Evolutionary conservation across 2,888 invertebrate genomes (phyloP).

Genomic region (Argyresthia albistria): DNA sequence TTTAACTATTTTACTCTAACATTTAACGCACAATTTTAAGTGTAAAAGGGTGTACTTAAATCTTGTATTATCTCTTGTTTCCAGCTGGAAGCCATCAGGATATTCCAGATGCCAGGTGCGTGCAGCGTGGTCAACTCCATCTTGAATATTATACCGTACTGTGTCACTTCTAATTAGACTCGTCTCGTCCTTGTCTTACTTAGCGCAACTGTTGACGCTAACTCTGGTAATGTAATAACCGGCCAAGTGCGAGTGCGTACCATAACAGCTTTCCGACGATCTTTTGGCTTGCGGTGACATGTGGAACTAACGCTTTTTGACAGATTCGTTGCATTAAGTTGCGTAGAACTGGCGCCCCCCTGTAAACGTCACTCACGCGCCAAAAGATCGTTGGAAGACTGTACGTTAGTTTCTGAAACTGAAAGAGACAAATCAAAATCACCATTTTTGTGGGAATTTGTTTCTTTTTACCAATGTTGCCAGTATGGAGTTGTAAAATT

Average conservation of each 20-base stretch:
- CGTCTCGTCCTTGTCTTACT: not conserved
- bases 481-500: too few species aligned
- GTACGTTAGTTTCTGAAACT: not conserved
- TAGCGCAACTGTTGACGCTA: not conserved
- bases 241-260: too few species aligned
- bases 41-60: not conserved
- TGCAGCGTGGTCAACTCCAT: slow-evolving; percentile 51
- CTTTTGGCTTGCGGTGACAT: not conserved
- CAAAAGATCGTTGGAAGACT: too few species aligned
- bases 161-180: slow-evolving; percentile 36
- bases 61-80: slow-evolving; percentile 3
- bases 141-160: slow-evolving; percentile 55
- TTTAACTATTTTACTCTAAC: not conserved
- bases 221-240: not conserved
- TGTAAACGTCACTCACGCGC: too few species aligned
- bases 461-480: too few species aligned
- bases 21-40: not conserved
- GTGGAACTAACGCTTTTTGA: too few species aligned
- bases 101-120: slow-evolving; percentile 34
- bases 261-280: not conserved
- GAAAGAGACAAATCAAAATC: not conserved
- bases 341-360: too few species aligned
- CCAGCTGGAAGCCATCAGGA: slow-evolving; percentile 14
- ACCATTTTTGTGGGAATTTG: too few species aligned
- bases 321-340: too few species aligned